A percentile compares a stretch with the other conserved stretches of the same genome.
phyloP scores from a whole-genome alignment of 2,113 vertebrate genomes.

The Scalopus aquaticus region DNA sequence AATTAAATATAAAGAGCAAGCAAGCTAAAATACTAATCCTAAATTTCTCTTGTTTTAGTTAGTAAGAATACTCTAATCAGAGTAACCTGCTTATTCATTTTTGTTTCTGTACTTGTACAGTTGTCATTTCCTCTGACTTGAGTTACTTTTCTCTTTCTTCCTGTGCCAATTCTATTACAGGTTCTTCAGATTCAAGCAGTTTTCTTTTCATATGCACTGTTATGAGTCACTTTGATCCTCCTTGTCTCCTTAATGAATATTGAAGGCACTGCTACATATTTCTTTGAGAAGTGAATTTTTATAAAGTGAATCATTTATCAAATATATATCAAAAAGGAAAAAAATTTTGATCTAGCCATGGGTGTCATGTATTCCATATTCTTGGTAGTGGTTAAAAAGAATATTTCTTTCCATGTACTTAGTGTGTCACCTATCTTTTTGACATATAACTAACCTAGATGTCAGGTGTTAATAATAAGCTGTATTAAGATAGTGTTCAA shows the following conservation, averaged over 20 bases:
- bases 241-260: neutral
- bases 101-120: neutral
- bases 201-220: neutral
- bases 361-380: slow-evolving; percentile 1
- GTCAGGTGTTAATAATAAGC: neutral
- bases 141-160: slow-evolving; percentile 4
- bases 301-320: slow-evolving; percentile 18
- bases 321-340: neutral
- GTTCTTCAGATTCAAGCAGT: neutral
- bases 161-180: neutral
- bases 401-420: neutral
- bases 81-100: neutral
- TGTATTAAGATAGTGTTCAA: slow-evolving; percentile 3
- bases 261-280: slow-evolving; percentile 22
- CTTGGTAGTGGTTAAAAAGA: neutral
- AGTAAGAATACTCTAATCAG: neutral
- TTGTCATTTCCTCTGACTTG: slow-evolving; percentile 9
- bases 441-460: neutral
- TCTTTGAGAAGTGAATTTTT: slow-evolving; percentile 47
- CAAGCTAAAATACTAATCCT: neutral
- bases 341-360: neutral
- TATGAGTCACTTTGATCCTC: neutral
- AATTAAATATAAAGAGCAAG: neutral
- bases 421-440: neutral
- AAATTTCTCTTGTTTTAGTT: neutral